phyloP scores from a whole-genome alignment of 2,113 vertebrate genomes.

The Pygoscelis adeliae region DNA sequence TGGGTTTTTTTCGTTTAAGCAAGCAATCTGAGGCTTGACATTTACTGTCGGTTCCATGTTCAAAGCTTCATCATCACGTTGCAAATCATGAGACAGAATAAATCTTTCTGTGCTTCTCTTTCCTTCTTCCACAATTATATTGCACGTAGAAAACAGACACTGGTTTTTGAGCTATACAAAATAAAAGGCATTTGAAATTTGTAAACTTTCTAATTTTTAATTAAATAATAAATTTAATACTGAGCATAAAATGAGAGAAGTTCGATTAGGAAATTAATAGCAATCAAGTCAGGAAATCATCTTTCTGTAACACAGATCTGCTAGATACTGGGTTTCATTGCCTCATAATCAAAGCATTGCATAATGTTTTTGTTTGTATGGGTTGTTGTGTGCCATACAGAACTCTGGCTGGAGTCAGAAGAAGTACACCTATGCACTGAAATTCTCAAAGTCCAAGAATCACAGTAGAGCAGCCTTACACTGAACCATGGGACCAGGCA shows the following conservation, averaged over 20 bases:
- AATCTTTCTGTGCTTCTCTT: slow-evolving; percentile 42
- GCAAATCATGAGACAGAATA: slow-evolving; percentile 51
- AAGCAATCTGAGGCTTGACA: slow-evolving; percentile 73
- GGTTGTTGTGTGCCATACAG: background rate
- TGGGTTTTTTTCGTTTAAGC: slow-evolving; percentile 75
- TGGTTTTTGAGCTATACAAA: slow-evolving; percentile 37
- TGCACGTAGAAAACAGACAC: slow-evolving; percentile 45
- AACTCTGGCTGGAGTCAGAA: background rate
- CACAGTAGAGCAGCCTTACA: background rate
- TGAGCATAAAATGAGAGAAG: background rate
- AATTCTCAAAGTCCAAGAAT: background rate
- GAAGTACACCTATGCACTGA: background rate
- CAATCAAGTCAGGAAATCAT: background rate
- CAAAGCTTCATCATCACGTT: slow-evolving; percentile 73
- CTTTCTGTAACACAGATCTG: background rate
- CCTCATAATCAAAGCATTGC: background rate
- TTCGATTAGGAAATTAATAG: background rate
- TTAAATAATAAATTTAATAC: background rate
- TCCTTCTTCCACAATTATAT: slow-evolving; percentile 37
- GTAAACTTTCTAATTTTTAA: background rate
- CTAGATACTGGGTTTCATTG: background rate
- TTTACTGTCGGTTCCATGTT: slow-evolving; percentile 79
- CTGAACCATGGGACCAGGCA: background rate
- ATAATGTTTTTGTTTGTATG: background rate
- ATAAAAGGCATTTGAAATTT: slow-evolving; percentile 11